Evolutionary conservation across 2,113 vertebrate species (phyloP).

Genomic region (Grus americana): DNA sequence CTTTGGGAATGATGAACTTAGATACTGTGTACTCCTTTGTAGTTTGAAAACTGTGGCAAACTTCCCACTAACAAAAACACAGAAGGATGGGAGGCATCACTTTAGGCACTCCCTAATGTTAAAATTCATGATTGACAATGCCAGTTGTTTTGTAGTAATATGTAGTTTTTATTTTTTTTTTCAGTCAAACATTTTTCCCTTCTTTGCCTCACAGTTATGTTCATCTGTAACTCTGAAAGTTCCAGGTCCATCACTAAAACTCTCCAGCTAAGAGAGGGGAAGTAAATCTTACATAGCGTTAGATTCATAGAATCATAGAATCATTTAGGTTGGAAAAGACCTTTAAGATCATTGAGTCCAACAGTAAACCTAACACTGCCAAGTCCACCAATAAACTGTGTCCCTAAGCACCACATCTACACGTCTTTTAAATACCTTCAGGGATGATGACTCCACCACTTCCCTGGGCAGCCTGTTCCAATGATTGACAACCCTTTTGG

Average conservation of each 20-base stretch:
- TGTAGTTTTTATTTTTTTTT: too few species aligned
- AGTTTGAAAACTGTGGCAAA: background rate
- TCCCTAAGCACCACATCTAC: background rate
- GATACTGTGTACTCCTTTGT: background rate
- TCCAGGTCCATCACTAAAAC: background rate
- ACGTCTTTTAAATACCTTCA: background rate
- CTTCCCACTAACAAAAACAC: background rate
- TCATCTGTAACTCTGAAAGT: background rate
- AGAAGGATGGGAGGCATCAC: background rate
- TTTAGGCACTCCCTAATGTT: background rate
- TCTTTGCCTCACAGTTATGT: background rate
- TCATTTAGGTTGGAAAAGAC: background rate
- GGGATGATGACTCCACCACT: background rate
- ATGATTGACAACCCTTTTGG: accelerated
- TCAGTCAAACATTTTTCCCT: background rate
- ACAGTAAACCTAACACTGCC: background rate
- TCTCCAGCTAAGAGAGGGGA: background rate
- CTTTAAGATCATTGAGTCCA: background rate
- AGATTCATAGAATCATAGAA: background rate
- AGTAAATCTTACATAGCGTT: background rate
- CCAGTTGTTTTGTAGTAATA: background rate
- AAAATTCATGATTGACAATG: background rate
- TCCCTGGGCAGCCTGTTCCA: background rate
- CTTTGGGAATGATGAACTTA: background rate
- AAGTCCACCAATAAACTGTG: background rate